Evolutionary conservation across 2,797 vertebrate genomes (phyloP), one percentile per base, ranked within the genome.

Genomic region (Monodelphis domestica): DNA sequence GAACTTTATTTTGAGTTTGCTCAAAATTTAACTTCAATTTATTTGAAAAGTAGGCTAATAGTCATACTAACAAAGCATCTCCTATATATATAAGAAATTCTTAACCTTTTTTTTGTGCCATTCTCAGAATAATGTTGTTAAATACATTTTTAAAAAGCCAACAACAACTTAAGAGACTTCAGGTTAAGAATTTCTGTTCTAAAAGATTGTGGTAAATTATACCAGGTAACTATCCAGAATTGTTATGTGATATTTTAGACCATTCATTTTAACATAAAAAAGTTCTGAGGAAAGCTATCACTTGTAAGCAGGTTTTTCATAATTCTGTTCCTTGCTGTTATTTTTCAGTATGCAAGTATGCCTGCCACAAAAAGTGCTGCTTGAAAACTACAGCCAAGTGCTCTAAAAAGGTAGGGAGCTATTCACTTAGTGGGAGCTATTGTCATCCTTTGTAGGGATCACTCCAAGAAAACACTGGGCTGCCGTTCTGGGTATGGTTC

Each of bases 321-420:
- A 94, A 57, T 91, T 10, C 78, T 96, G 11, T 50, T 55, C 91
- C 92, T 59, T 95, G 89, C 95, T 91, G 55, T 59, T 97, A 12
- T 97, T 95, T 98, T 98, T 97, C 99, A 99, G 99, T 99, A 95
- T 99, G 99, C 98, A 99, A 99, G 91, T 99, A 99, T 90, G 99
- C 99, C 97, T 99, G 99, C 98, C 99, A 99, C 98, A 99, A 99
- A 98, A 99, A 99, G 96, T 99, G 99, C 98, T 99, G 99, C 98
- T 99, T 99, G 98, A 99, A 99, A 98, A 99, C 98, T 90, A 99
- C 98, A 0, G 99, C 98, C 94, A 99, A 99, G 98, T 99, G 99
- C 98, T 99, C 99, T 95, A 99, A 99, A 98, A 99, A 99, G 99
- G 99, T 99, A 98, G 98, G 98, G 95, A 54, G 51, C 59, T 90